Conservation (phyloP, 2,888 invertebrate genomes). For the Muschampia plurimacula region DNA sequence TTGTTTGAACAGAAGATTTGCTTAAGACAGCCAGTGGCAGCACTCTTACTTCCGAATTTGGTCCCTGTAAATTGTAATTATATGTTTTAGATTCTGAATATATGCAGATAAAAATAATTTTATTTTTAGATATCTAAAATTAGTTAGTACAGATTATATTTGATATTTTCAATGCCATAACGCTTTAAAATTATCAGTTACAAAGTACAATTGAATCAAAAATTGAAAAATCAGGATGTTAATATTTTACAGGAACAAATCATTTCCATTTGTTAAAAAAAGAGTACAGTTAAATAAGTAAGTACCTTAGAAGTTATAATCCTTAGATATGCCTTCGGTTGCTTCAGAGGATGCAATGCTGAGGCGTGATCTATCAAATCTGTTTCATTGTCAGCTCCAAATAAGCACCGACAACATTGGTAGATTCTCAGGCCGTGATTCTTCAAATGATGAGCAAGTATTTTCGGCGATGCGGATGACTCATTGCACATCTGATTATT, state of each 20-base stretch:
- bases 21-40: constrained; percentile 71
- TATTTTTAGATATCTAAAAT: too few species aligned
- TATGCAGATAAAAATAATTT: too few species aligned
- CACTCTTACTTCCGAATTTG: constrained; percentile 60
- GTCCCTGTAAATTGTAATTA: constrained; percentile 62
- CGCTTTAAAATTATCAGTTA: too few species aligned
- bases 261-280: not conserved
- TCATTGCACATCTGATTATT: constrained; percentile 58
- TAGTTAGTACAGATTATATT: too few species aligned
- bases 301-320: constrained; percentile 68
- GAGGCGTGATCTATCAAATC: constrained; percentile 70
- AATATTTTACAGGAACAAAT: not conserved
- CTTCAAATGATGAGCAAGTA: constrained; percentile 65
- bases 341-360: constrained; percentile 69
- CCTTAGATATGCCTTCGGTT: constrained; percentile 73
- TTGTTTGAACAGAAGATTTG: constrained; percentile 56
- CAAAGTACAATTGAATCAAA: too few species aligned
- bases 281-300: not conserved
- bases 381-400: constrained; percentile 67
- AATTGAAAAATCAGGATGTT: too few species aligned
- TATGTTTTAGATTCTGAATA: not conserved
- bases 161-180: too few species aligned
- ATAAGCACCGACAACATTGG: constrained; percentile 76
- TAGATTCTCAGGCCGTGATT: constrained; percentile 72
- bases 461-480: constrained; percentile 41